Percentiles rank a stretch among this genome's conserved stretches.
Evolutionary conservation across 2,113 vertebrate genomes (phyloP).

Genomic region (Anolis carolinensis): DNA sequence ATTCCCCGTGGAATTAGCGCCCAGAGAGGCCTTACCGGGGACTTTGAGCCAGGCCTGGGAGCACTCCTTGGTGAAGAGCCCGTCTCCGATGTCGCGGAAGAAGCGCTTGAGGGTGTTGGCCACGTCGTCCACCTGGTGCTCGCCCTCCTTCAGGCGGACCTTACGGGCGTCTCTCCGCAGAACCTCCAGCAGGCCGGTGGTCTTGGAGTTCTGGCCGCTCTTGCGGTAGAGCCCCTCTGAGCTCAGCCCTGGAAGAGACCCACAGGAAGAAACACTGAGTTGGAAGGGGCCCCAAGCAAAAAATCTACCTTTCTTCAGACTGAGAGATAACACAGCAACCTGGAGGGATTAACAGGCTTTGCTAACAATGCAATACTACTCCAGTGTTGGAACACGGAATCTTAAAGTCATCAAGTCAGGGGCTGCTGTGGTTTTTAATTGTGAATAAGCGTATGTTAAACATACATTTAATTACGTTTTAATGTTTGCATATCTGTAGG

Average conservation of each 20-base stretch:
- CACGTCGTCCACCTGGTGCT: slow-evolving; percentile 93
- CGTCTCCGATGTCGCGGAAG: slow-evolving; percentile 87
- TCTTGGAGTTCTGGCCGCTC: slow-evolving; percentile 92
- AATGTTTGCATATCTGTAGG: too few relatives aligned
- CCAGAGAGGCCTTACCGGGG: slow-evolving; percentile 70
- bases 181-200: slow-evolving; percentile 81
- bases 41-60: slow-evolving; percentile 80
- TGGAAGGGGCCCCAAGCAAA: too few relatives aligned
- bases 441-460: too few relatives aligned
- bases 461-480: too few relatives aligned
- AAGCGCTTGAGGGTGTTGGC: slow-evolving; percentile 93
- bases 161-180: slow-evolving; percentile 86
- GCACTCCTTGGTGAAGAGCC: slow-evolving; percentile 82
- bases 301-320: too few relatives aligned
- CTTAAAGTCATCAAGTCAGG: too few relatives aligned
- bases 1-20: too few relatives aligned
- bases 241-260: slow-evolving; percentile 77
- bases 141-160: slow-evolving; percentile 85
- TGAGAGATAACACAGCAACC: too few relatives aligned
- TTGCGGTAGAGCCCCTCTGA: slow-evolving; percentile 97
- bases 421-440: too few relatives aligned
- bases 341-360: too few relatives aligned
- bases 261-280: accelerated
- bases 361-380: too few relatives aligned
- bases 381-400: too few relatives aligned